Evolutionary conservation across 2,888 invertebrate species (phyloP).

Genomic region (Drosophila ustulata): DNA sequence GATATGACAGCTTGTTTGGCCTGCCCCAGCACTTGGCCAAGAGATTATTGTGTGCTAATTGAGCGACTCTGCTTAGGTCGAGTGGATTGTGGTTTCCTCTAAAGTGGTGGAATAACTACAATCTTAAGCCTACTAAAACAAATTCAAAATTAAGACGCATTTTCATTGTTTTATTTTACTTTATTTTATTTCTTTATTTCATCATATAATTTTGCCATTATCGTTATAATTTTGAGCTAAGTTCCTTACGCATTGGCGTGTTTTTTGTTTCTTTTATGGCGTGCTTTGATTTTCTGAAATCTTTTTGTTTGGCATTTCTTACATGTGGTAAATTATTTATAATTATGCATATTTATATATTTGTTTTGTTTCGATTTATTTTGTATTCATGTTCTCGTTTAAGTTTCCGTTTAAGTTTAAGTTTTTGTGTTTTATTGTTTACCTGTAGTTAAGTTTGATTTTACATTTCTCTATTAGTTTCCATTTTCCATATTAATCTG

Average conservation of each 20-base stretch:
- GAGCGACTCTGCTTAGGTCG: slow-evolving; percentile 16
- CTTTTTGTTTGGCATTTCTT: slow-evolving; percentile 58
- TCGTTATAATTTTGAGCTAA: slow-evolving; percentile 75
- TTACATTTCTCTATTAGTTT: slow-evolving; percentile 68
- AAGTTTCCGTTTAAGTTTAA: slow-evolving; percentile 31
- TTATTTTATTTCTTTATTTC: slow-evolving; percentile 72
- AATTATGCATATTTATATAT: slow-evolving; percentile 63
- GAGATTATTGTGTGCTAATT: slow-evolving; percentile 33
- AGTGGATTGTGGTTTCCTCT: slow-evolving; percentile 16
- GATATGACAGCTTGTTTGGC: slow-evolving; percentile 21
- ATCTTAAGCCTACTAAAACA: no score
- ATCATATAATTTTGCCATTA: slow-evolving; percentile 75
- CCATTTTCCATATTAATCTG: slow-evolving; percentile 29
- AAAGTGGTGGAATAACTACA: neutral
- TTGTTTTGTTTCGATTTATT: slow-evolving; percentile 27
- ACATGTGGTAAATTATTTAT: slow-evolving; percentile 59
- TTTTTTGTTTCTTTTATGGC: slow-evolving; percentile 47
- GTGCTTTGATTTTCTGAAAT: slow-evolving; percentile 68
- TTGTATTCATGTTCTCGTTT: slow-evolving; percentile 30
- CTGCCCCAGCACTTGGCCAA: slow-evolving; percentile 3
- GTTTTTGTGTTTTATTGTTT: slow-evolving; percentile 39
- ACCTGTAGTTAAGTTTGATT: slow-evolving; percentile 80
- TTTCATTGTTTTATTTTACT: neutral
- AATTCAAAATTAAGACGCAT: neutral
- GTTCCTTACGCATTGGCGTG: slow-evolving; percentile 62